These are phyloP conservation scores for Opisthograptis luteolata DNA, from an alignment of 2,888 invertebrate species.

Conservation along the genomic window DNA sequence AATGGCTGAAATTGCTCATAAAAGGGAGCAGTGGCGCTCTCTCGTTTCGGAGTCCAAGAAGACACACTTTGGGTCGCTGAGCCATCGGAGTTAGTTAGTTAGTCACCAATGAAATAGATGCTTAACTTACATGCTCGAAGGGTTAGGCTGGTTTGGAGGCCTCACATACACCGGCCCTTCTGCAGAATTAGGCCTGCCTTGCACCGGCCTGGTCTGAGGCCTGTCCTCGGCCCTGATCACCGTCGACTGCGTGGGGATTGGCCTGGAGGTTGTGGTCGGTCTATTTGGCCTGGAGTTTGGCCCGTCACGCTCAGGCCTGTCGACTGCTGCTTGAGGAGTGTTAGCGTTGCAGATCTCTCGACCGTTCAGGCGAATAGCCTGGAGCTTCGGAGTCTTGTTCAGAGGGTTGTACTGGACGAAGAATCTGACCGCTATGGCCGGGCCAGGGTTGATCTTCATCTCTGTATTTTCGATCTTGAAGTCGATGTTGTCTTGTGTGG, in stretches of 20 bases:
- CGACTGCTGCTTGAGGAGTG: slow-evolving; percentile 55
- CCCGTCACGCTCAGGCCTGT: slow-evolving; percentile 41
- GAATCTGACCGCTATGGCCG: slow-evolving; percentile 82
- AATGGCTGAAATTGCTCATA: too few species aligned
- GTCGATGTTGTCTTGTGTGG: slow-evolving; percentile 83
- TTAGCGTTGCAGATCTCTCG: slow-evolving; percentile 83
- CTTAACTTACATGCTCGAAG: slow-evolving; percentile 69
- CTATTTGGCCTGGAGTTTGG: slow-evolving; percentile 20
- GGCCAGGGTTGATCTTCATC: slow-evolving; percentile 83
- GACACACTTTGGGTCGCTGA: too few species aligned
- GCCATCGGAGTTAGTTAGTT: too few species aligned
- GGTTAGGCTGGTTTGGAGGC: slow-evolving; percentile 52
- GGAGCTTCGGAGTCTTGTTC: slow-evolving; percentile 75
- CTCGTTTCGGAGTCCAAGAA: too few species aligned
- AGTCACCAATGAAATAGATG: too few species aligned
- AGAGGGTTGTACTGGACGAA: slow-evolving; percentile 84
- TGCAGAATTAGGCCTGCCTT: slow-evolving; percentile 50
- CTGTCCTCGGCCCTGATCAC: slow-evolving; percentile 54
- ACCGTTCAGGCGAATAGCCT: slow-evolving; percentile 82
- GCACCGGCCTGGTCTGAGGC: slow-evolving; percentile 56
- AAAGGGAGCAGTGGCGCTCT: too few species aligned
- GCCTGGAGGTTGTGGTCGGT: slow-evolving; percentile 30
- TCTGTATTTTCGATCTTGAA: slow-evolving; percentile 85
- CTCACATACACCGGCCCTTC: slow-evolving; percentile 66
- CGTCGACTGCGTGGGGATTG: slow-evolving; percentile 27